Conservation (phyloP, 2,888 invertebrate genomes). For the Campaea margaritaria region DNA sequence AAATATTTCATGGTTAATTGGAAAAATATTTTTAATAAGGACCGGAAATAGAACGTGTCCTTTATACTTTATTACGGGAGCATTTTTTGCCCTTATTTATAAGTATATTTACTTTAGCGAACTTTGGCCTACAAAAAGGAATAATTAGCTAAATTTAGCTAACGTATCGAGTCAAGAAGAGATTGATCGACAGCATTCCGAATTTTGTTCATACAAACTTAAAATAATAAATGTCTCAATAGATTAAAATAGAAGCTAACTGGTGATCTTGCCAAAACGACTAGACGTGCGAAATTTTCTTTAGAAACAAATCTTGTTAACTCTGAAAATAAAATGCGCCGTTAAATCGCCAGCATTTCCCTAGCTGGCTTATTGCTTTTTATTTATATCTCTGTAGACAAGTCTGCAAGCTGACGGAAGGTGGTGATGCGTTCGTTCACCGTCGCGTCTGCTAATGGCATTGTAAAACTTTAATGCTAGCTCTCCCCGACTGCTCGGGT, state of each 20-base stretch:
- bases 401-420: constrained; percentile 14
- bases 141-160: too few relatives aligned
- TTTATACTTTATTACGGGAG: not conserved
- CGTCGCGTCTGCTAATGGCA: constrained; percentile 60
- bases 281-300: too few relatives aligned
- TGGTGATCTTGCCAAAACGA: too few relatives aligned
- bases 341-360: not conserved
- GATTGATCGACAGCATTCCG: too few relatives aligned
- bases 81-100: not conserved
- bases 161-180: too few relatives aligned
- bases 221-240: too few relatives aligned
- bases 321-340: not conserved
- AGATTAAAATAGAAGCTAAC: too few relatives aligned
- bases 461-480: constrained; percentile 64
- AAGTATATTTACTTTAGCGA: too few relatives aligned
- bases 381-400: constrained; percentile 10
- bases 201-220: too few relatives aligned
- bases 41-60: constrained; percentile 17
- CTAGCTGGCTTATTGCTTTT: constrained; percentile 3
- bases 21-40: constrained; percentile 25
- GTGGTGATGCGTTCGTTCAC: constrained; percentile 54
- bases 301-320: too few relatives aligned
- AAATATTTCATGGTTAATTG: constrained; percentile 27
- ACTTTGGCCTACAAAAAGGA: too few relatives aligned
- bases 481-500: constrained; percentile 23